phyloP scores from a whole-genome alignment of 2,113 vertebrate species.

The Petromus typicus region DNA sequence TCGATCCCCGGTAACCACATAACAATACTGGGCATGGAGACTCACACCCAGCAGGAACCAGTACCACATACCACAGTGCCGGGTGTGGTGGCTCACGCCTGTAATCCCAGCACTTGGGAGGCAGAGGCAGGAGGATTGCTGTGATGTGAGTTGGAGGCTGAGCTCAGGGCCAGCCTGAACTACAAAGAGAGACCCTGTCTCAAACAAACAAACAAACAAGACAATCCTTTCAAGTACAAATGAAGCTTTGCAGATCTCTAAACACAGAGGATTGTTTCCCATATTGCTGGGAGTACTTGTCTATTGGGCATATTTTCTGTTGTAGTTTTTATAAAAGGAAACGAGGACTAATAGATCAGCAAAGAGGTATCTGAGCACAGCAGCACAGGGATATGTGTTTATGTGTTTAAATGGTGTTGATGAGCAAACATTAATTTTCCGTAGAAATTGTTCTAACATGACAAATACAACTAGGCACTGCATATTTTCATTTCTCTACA shows the following conservation, averaged over 20 bases:
- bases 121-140: no score
- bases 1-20: no score
- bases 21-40: no score
- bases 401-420: conserved; percentile 60
- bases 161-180: no score
- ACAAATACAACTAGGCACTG: conserved; percentile 41
- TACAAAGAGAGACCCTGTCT: no score
- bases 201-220: no score
- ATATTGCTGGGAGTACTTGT: conserved; percentile 81
- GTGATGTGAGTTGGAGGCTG: no score
- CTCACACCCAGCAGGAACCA: no score
- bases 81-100: no score
- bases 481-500: conserved; percentile 18
- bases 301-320: conserved; percentile 80
- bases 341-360: conserved; percentile 76
- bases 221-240: conserved; percentile 82
- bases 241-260: conserved; percentile 81
- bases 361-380: conserved; percentile 70
- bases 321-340: conserved; percentile 75
- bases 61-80: no score
- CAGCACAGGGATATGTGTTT: conserved; percentile 63
- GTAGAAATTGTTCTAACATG: conserved; percentile 18
- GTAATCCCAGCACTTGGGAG: no score
- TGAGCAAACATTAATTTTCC: conserved; percentile 54
- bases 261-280: conserved; percentile 84